Percentiles rank a stretch among this genome's conserved stretches.
Conservation (phyloP, 2,113 vertebrate species). For the Furnarius figulus region DNA sequence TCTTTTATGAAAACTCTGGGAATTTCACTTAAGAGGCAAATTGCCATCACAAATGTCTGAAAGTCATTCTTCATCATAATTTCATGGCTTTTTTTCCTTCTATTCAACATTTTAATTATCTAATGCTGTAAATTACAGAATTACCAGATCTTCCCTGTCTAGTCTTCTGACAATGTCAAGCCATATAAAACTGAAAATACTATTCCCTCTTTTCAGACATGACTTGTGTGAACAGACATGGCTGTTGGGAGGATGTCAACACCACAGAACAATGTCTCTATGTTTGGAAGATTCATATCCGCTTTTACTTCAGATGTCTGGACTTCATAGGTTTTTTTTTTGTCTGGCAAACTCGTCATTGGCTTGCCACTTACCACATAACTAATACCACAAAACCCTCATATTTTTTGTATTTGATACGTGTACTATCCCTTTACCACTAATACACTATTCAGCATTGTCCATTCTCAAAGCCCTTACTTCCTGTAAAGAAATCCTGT, state of each 20-base stretch:
- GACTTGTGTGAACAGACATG: background rate
- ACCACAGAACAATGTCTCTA: background rate
- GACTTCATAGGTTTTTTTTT: background rate
- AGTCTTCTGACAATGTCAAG: background rate
- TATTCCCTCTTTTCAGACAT: background rate
- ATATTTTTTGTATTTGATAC: background rate
- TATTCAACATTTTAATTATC: background rate
- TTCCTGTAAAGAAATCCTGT: background rate
- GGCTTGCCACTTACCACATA: background rate
- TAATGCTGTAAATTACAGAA: background rate
- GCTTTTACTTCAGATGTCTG: background rate
- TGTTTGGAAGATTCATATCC: background rate
- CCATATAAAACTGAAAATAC: background rate
- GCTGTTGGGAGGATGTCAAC: background rate
- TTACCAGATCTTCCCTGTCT: background rate
- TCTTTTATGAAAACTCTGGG: background rate
- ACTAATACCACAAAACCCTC: background rate
- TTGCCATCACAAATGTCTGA: background rate
- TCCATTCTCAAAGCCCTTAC: background rate
- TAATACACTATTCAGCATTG: background rate
- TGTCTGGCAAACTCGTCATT: background rate
- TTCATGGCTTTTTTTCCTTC: background rate
- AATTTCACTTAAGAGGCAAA: background rate
- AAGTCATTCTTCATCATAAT: background rate
- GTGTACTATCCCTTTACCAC: background rate